Base-by-base conservation (phyloP, 2,888 invertebrate species). In the Pristionchus entomophagus region DNA sequence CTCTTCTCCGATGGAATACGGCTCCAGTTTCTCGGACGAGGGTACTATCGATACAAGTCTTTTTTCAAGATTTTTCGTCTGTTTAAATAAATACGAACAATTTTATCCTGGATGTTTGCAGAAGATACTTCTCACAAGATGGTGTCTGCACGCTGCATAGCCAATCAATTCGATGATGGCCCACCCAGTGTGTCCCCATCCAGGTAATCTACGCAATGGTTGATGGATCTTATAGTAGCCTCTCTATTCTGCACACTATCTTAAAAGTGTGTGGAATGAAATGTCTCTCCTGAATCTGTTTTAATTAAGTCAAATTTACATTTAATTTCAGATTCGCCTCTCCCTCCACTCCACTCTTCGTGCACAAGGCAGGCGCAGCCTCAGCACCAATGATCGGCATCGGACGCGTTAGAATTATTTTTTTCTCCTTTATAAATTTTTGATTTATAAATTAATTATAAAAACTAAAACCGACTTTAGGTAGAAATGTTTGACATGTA, bases 1-100 rank as follows among this genome's bases (percentile, higher is more conserved):
- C n/a, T 38, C 51, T 14, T 51, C 80, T 22, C 80, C 49, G 12
- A 51, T 80, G 5, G 80, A 80, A 32, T 80, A 80, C 32, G 80
- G 51, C 32, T 73, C 73, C 5, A 51, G 14, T 29, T 80, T 51
- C 80, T 51, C 51, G 5, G 80, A 80, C 51, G 80, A 80, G 51
- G 80, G 51, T 19, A 51, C 51, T 49, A 32, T 8, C 5, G n/a
- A n/a, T n/a, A n/a, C n/a, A n/a, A 56, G n/a, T n/a, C n/a, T n/a
- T n/a, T n/a, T n/a, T n/a, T n/a, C n/a, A n/a, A n/a, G n/a, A n/a
- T n/a, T n/a, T n/a, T n/a, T n/a, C n/a, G n/a, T n/a, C n/a, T n/a
- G n/a, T n/a, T n/a, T n/a, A n/a, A n/a, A n/a, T n/a, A n/a, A n/a
- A n/a, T n/a, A n/a, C n/a, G n/a, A n/a, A n/a, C n/a, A n/a, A n/a